Conservation (phyloP, 1,140 invertebrate species). For the Drosophila carrolli region DNA sequence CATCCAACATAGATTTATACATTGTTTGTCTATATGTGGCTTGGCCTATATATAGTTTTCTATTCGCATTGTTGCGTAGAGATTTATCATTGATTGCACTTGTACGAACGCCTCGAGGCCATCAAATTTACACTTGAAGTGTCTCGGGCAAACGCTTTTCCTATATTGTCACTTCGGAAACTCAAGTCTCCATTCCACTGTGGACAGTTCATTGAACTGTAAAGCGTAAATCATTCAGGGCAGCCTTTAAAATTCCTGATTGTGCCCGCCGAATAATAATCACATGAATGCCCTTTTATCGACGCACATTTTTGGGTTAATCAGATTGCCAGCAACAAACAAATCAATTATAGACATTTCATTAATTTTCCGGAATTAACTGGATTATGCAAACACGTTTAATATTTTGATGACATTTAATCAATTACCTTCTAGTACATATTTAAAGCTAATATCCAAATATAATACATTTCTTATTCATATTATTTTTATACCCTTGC, state of each 20-base stretch:
- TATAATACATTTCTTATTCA: not conserved
- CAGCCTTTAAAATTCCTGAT: conserved; percentile 26
- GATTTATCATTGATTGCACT: conserved; percentile 77
- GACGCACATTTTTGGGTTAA: conserved; percentile 18
- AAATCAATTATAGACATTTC: conserved; percentile 49
- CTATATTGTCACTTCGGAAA: conserved; percentile 13
- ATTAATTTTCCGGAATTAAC: conserved; percentile 23
- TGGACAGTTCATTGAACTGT: conserved; percentile 51
- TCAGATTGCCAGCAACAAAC: conserved; percentile 42
- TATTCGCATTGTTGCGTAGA: conserved; percentile 40
- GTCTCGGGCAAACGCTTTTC: conserved; percentile 56
- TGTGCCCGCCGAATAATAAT: conserved; percentile 15
- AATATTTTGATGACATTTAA: not conserved
- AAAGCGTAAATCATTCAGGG: conserved; percentile 46
- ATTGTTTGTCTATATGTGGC: conserved; percentile 32
- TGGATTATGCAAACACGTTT: not conserved
- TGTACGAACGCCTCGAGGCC: conserved; percentile 57
- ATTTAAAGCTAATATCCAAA: too few species aligned
- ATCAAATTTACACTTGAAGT: conserved; percentile 76
- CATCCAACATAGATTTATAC: conserved; percentile 15
- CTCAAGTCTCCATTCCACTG: not conserved
- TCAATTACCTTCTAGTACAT: not conserved
- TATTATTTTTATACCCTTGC: too few species aligned
- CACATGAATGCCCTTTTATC: conserved; percentile 16
- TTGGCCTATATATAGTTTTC: conserved; percentile 37